Percentiles rank a stretch among this genome's conserved stretches.
Conservation (phyloP, 1,140 invertebrate species). For the Coelopa frigida region DNA sequence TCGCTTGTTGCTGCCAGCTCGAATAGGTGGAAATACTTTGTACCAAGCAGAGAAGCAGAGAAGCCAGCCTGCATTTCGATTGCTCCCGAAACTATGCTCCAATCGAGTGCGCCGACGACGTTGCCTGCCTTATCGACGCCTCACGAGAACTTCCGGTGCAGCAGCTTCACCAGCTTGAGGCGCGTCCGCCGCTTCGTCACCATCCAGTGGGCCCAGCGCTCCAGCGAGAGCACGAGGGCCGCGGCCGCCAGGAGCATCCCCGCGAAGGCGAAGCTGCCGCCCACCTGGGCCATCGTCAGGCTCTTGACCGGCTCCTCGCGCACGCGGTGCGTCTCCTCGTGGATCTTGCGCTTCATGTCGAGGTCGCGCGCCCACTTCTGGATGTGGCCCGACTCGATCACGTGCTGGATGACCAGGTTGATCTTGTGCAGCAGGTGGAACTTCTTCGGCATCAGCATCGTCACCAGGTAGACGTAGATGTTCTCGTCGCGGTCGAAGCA, state of each 20-base stretch:
- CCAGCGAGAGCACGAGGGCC: conserved; percentile 19
- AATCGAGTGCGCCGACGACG: too few relatives aligned
- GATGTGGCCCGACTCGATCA: conserved; percentile 40
- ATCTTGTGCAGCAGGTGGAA: conserved; percentile 35
- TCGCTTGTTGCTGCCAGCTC: too few relatives aligned
- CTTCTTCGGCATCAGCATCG: conserved; percentile 37
- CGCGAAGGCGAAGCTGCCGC: conserved; percentile 25
- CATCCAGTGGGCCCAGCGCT: conserved; percentile 17
- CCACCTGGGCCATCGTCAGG: conserved; percentile 25
- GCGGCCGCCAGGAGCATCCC: conserved; percentile 19
- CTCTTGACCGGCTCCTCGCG: conserved; percentile 28
- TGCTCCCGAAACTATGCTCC: too few relatives aligned
- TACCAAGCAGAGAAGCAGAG: too few relatives aligned
- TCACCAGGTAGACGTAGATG: conserved; percentile 33
- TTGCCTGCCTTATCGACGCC: too few relatives aligned
- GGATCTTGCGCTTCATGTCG: conserved; percentile 32
- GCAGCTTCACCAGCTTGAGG: conserved; percentile 14
- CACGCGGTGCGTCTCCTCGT: conserved; percentile 24
- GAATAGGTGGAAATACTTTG: too few relatives aligned
- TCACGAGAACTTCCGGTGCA: conserved; percentile 18
- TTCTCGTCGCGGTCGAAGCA: conserved; percentile 38
- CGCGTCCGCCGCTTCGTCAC: conserved; percentile 17
- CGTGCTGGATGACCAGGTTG: conserved; percentile 34
- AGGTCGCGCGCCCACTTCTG: conserved; percentile 38
- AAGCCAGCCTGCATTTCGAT: too few relatives aligned